These are phyloP conservation scores for Muscicapa comitata DNA, from an alignment of 2,797 vertebrate genomes.

Conservation along the genomic window DNA sequence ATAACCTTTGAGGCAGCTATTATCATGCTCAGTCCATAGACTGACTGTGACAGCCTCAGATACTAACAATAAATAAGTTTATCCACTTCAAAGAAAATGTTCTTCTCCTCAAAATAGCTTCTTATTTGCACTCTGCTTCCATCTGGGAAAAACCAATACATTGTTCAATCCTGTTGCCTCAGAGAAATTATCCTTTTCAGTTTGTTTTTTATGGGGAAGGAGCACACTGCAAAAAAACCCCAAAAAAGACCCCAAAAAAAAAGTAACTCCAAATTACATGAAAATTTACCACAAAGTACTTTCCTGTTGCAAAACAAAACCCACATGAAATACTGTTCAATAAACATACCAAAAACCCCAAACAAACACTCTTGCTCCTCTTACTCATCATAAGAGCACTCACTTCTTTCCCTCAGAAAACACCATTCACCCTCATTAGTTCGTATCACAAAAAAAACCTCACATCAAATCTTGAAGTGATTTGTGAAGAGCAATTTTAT, in stretches of 20 bases:
- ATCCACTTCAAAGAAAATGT: neutral
- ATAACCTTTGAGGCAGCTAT: slow-evolving; percentile 49
- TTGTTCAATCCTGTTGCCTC: neutral
- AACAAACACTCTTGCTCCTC: neutral
- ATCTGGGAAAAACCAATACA: neutral
- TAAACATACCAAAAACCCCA: neutral
- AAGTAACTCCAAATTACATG: neutral
- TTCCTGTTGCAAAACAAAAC: neutral
- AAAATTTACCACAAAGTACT: neutral
- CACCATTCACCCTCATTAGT: neutral
- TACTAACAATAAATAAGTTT: neutral
- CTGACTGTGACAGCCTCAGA: slow-evolving; percentile 29
- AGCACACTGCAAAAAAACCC: neutral
- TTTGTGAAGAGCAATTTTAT: neutral
- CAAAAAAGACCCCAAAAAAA: no score
- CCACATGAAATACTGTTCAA: neutral
- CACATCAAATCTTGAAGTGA: neutral
- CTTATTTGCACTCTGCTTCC: neutral
- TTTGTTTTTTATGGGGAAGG: neutral
- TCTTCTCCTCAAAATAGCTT: neutral
- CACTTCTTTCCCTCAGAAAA: slow-evolving; percentile 1
- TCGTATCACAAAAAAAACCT: neutral
- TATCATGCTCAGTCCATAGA: neutral
- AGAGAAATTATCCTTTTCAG: neutral
- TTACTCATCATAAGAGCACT: neutral